Conservation (phyloP, 1,140 invertebrate genomes). For the Drosophila leontia region DNA sequence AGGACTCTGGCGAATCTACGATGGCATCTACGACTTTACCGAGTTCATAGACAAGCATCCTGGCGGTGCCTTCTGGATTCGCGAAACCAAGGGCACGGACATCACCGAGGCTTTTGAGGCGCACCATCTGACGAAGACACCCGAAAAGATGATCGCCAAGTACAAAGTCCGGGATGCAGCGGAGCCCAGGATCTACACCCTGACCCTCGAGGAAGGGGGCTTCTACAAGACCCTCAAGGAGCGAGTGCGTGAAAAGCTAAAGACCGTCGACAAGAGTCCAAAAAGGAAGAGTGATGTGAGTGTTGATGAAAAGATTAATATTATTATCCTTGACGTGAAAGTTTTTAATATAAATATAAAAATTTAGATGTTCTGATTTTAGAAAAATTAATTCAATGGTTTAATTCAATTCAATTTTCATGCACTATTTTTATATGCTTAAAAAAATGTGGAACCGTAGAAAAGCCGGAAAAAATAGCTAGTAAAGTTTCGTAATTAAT, state of each 20-base stretch:
- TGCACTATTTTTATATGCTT: too few relatives aligned
- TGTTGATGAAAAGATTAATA: constrained; percentile 5
- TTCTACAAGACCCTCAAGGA: constrained; percentile 89
- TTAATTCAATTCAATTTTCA: too few relatives aligned
- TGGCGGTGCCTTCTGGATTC: constrained; percentile 89
- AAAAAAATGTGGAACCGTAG: too few relatives aligned
- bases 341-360: too few relatives aligned
- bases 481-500: background rate
- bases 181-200: constrained; percentile 86
- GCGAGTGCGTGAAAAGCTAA: constrained; percentile 85
- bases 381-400: too few relatives aligned
- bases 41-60: constrained; percentile 88
- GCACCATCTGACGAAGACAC: constrained; percentile 86
- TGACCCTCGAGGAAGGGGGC: constrained; percentile 88
- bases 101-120: constrained; percentile 90
- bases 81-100: constrained; percentile 89
- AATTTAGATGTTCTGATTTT: too few relatives aligned
- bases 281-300: constrained; percentile 78
- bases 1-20: constrained; percentile 89
- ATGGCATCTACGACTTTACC: constrained; percentile 89
- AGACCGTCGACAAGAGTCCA: constrained; percentile 84
- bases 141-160: constrained; percentile 87
- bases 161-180: constrained; percentile 87
- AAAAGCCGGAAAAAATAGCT: background rate
- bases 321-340: background rate